Conservation (phyloP, 2,113 vertebrate species). For the Chloropsis hardwickii region DNA sequence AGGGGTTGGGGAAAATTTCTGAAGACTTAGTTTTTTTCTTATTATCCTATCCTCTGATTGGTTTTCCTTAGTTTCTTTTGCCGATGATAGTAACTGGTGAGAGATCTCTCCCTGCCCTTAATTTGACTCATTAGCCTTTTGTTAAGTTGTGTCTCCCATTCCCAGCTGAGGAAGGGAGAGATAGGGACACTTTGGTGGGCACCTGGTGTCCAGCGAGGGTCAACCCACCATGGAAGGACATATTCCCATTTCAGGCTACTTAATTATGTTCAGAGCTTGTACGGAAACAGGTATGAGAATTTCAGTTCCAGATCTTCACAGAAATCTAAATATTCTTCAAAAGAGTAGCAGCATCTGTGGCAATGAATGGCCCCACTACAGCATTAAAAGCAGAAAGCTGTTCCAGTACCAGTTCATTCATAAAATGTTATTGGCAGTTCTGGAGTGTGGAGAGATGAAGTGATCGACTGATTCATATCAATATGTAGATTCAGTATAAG, state of each 20-base stretch:
- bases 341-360: background rate
- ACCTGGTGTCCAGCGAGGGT: background rate
- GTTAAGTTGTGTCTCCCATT: background rate
- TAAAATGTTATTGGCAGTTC: background rate
- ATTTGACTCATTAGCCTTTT: background rate
- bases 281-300: background rate
- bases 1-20: background rate
- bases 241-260: background rate
- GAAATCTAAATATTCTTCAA: background rate
- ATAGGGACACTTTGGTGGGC: background rate
- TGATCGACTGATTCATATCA: background rate
- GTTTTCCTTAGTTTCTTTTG: background rate
- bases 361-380: background rate
- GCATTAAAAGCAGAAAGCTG: background rate
- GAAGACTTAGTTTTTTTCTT: background rate
- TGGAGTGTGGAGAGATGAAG: background rate
- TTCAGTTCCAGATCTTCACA: background rate
- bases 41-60: background rate
- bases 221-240: background rate
- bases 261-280: background rate
- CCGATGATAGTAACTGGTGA: background rate
- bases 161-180: too few relatives aligned
- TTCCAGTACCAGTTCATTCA: background rate
- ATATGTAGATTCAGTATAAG: background rate
- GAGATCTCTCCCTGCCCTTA: background rate